phyloP scores from a whole-genome alignment of 2,888 invertebrate species.

The Athetis lepigone region DNA sequence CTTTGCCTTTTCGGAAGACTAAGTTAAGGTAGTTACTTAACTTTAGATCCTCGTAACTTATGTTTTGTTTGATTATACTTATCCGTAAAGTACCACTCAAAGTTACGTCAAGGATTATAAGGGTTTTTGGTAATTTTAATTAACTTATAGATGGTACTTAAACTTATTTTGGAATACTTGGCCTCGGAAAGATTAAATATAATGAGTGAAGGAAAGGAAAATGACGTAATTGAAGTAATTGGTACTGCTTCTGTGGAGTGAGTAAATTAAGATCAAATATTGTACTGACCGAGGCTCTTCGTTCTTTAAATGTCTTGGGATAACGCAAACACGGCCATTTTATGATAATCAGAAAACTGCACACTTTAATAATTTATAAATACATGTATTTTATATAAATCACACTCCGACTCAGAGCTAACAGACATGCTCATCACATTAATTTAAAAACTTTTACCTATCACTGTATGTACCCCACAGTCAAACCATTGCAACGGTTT shows the following conservation, averaged over 20 bases:
- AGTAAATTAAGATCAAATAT: neutral
- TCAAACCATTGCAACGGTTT: no score
- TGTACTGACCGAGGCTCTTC: neutral
- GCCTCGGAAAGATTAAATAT: slow-evolving; percentile 22
- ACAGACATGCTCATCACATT: no score
- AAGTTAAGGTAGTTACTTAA: slow-evolving; percentile 23
- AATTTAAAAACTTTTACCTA: no score
- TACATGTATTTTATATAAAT: no score
- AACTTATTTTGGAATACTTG: slow-evolving; percentile 30
- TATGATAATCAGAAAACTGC: no score
- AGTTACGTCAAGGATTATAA: slow-evolving; percentile 34
- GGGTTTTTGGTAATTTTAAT: slow-evolving; percentile 40
- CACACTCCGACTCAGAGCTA: no score
- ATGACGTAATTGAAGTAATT: slow-evolving; percentile 10
- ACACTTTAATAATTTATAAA: no score
- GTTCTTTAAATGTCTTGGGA: no score
- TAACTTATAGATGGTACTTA: slow-evolving; percentile 25
- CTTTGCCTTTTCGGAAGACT: slow-evolving; percentile 5
- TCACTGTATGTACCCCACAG: no score
- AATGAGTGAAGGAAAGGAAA: slow-evolving; percentile 12
- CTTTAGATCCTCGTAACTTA: slow-evolving; percentile 29
- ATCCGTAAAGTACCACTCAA: slow-evolving; percentile 41
- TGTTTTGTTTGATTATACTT: slow-evolving; percentile 38
- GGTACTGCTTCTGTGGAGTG: neutral
- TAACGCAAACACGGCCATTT: no score